Evolutionary conservation across 1,140 invertebrate genomes (phyloP), one percentile per base, ranked within the genome.

Genomic region (Steinernema feltiae): DNA sequence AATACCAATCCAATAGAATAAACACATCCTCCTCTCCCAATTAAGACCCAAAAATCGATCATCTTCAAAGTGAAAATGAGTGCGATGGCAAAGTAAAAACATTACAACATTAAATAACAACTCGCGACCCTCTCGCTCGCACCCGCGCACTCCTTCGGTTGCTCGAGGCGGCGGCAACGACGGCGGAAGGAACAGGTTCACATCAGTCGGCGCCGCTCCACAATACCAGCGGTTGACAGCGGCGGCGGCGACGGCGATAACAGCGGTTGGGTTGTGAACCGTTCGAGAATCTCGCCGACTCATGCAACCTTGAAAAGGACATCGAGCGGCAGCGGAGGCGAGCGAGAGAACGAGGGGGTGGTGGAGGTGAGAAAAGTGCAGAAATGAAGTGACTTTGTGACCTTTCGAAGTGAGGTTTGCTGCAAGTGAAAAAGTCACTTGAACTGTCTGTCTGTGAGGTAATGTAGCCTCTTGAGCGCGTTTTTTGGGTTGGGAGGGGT

Each of bases 71-170:
- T n/a, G 53, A 63, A 7, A 3, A 63, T 63, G 7, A 63, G n/a
- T n/a, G n/a, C n/a, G n/a, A n/a, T n/a, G 53, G 53, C 53, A 63
- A 63, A 63, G 53, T 63, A 63, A 63, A 63, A 63, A 63, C 53
- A 63, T 63, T 63, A 63, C 53, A 63, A 63, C 53, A 63, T 63
- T 63, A 63, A 7, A 63, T 18, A 41, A 63, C 53, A 63, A 63
- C 7, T 63, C 7, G 24, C 53, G 24, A 63, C 53, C 24, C 53
- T 3, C 53, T 12, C 53, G 53, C 53, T 3, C 53, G 3, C 53
- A n/a, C 53, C 15, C 15, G 7, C 53, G 53, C 53, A n/a, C 53
- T 63, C 24, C 53, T n/a, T 27, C 53, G 12, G n/a, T n/a, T n/a
- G n/a, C n/a, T n/a, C n/a, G n/a, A n/a, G n/a, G n/a, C n/a, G n/a